Evolutionary conservation across 2,113 vertebrate species (phyloP).

Genomic region (Eublepharis macularius): DNA sequence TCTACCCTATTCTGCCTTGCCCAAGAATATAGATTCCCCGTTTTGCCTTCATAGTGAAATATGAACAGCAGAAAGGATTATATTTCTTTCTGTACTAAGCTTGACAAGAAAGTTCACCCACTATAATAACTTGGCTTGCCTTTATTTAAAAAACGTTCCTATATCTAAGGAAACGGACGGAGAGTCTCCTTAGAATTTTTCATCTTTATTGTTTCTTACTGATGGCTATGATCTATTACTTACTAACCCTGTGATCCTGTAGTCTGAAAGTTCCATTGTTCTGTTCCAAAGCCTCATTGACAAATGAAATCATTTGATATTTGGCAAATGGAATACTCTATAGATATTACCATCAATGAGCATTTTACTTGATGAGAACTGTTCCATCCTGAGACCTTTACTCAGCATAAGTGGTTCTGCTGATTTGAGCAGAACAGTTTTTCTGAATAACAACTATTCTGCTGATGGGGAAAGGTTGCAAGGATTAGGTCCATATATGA

Average conservation of each 20-base stretch:
- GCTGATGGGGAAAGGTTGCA: slow-evolving; percentile 28
- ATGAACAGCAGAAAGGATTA: background rate
- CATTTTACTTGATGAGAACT: slow-evolving; percentile 38
- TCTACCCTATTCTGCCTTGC: background rate
- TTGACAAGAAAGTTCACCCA: background rate
- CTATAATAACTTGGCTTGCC: background rate
- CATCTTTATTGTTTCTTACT: background rate
- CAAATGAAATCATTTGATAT: slow-evolving; percentile 46
- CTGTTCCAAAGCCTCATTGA: slow-evolving; percentile 42
- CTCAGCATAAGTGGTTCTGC: slow-evolving; percentile 12
- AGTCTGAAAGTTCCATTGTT: slow-evolving; percentile 36
- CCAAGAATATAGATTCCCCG: background rate
- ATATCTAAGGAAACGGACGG: slow-evolving; percentile 55
- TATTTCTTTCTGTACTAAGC: background rate
- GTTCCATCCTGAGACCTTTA: background rate
- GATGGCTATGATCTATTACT: slow-evolving; percentile 58
- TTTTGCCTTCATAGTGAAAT: background rate
- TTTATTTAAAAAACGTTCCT: slow-evolving; percentile 51
- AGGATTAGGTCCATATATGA: slow-evolving; percentile 32
- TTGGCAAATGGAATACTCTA: slow-evolving; percentile 56
- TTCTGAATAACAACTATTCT: background rate
- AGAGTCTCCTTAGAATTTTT: slow-evolving; percentile 47
- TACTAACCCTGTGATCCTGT: slow-evolving; percentile 51
- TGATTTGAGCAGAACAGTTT: slow-evolving; percentile 16
- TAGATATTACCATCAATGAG: slow-evolving; percentile 46